Evolutionary conservation across 2,888 invertebrate genomes (phyloP).

Genomic region (Metacarcinus magister): DNA sequence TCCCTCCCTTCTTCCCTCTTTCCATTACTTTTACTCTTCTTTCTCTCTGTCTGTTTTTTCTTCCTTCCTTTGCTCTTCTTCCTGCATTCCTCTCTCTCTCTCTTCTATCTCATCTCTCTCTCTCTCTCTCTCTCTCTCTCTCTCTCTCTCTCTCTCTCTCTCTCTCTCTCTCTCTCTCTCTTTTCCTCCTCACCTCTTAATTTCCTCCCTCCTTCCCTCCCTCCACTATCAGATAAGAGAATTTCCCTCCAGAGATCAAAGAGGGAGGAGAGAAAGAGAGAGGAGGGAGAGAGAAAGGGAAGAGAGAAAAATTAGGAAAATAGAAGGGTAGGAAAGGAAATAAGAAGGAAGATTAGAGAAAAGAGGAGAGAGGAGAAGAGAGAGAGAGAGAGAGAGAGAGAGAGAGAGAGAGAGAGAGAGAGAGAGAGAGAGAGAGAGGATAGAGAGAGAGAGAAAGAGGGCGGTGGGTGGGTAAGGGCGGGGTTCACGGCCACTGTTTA

Average conservation of each 20-base stretch:
- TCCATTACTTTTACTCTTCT: background rate
- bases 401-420: conserved; percentile 21
- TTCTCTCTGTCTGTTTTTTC: background rate
- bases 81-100: background rate
- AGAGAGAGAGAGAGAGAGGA: conserved; percentile 1
- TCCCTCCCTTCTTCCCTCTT: background rate
- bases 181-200: background rate
- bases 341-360: background rate
- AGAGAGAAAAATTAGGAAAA: background rate
- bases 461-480: background rate
- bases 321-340: background rate
- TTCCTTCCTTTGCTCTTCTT: background rate
- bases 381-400: conserved; percentile 7
- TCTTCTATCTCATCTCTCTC: background rate
- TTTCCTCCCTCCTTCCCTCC: background rate
- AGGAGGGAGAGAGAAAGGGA: background rate
- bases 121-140: background rate
- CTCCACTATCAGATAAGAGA: background rate
- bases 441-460: background rate
- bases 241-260: background rate
- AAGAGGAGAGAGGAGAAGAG: background rate
- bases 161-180: background rate
- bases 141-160: background rate
- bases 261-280: background rate
- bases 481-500: conserved; percentile 48